These are phyloP conservation scores for Cinara cedri DNA, from an alignment of 2,888 invertebrate genomes.

Conservation along the genomic window DNA sequence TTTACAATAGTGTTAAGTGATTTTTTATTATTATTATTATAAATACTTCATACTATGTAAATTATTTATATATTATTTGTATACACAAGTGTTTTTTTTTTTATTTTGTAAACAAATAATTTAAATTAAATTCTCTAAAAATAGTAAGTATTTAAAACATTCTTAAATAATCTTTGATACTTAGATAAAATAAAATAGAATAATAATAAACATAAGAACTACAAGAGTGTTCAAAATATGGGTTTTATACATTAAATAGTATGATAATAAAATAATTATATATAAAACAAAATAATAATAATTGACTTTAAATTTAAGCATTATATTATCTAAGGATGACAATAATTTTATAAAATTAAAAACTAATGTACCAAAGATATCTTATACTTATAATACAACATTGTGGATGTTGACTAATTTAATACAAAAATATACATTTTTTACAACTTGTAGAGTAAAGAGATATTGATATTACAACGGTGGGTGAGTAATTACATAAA, in stretches of 20 bases:
- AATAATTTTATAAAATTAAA: not conserved
- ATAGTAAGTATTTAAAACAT: not conserved
- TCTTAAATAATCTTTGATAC: slow-evolving; percentile 16
- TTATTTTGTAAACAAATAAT: not conserved
- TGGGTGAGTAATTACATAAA: not conserved
- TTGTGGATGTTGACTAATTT: not conserved
- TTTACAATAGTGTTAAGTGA: slow-evolving; percentile 29
- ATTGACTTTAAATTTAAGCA: not conserved
- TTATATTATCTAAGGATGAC: not conserved
- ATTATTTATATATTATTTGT: slow-evolving; percentile 2
- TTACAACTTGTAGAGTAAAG: not conserved
- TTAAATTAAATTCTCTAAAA: not conserved
- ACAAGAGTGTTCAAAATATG: not conserved
- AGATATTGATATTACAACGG: slow-evolving; percentile 3
- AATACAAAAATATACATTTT: not conserved
- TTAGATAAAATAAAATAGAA: not conserved
- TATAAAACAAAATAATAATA: not conserved
- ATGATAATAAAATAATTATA: not conserved
- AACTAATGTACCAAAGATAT: not conserved
- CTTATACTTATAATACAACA: not conserved
- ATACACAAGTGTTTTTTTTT: not conserved
- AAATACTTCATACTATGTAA: slow-evolving; percentile 6
- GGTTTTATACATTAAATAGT: not conserved
- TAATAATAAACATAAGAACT: slow-evolving; percentile 1
- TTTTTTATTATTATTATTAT: no score